Percentiles rank a stretch among this genome's conserved stretches.
Evolutionary conservation across 2,888 invertebrate species (phyloP).

Genomic region (Exocentrus adspersus): DNA sequence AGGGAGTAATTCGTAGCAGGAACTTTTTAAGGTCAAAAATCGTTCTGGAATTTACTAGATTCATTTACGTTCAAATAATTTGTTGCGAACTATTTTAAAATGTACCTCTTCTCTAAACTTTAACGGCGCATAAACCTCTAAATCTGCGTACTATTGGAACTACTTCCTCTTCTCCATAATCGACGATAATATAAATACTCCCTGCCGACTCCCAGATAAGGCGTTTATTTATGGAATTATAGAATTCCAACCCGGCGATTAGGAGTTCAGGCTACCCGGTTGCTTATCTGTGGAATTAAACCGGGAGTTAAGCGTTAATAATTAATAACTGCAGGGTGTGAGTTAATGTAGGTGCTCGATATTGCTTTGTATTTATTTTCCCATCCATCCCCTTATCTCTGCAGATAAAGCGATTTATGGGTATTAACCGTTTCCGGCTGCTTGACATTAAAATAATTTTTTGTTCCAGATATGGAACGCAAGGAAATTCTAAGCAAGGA

Average conservation of each 20-base stretch:
- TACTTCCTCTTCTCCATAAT: too few relatives aligned
- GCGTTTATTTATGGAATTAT: conserved; percentile 25
- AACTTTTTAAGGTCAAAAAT: too few relatives aligned
- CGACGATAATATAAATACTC: not conserved
- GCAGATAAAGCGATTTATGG: conserved; percentile 18
- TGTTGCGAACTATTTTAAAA: too few relatives aligned
- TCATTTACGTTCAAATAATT: too few relatives aligned
- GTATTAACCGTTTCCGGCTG: not conserved
- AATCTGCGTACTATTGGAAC: too few relatives aligned
- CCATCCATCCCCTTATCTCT: conserved; percentile 19
- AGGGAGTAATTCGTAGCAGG: too few relatives aligned
- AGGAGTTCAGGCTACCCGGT: conserved; percentile 33
- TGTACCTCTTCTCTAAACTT: too few relatives aligned
- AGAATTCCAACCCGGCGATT: conserved; percentile 26
- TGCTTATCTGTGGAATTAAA: conserved; percentile 42
- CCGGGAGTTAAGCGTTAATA: conserved; percentile 50
- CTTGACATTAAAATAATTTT: not conserved
- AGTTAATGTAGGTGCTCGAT: conserved; percentile 19
- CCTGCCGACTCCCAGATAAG: not conserved
- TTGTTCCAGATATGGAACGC: conserved; percentile 28
- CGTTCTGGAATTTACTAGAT: too few relatives aligned
- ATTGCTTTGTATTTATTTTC: conserved; percentile 26
- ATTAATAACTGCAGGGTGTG: conserved; percentile 49
- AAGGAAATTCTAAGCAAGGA: conserved; percentile 32
- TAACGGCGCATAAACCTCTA: too few relatives aligned